A percentile compares a stretch with the other conserved stretches of the same genome.
phyloP scores from a whole-genome alignment of 2,113 vertebrate species.

The Callipepla californica region DNA sequence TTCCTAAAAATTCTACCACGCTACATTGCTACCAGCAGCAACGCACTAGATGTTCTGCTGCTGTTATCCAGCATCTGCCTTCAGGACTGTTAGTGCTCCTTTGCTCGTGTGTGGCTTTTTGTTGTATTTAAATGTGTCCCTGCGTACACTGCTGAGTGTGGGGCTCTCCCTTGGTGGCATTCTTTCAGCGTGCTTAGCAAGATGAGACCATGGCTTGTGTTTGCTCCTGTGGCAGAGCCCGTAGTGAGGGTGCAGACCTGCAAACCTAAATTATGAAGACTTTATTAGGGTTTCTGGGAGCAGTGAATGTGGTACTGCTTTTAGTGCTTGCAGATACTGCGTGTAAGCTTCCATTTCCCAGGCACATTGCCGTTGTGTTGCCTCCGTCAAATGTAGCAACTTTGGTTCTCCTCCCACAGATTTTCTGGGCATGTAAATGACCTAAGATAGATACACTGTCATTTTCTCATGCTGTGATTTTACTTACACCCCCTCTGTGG shows the following conservation, averaged over 20 bases:
- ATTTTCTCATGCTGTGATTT: constrained; percentile 71
- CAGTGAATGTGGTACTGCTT: background rate
- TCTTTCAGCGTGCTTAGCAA: background rate
- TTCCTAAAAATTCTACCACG: background rate
- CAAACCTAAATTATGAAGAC: background rate
- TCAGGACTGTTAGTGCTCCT: background rate
- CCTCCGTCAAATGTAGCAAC: constrained; percentile 22
- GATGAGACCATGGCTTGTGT: background rate
- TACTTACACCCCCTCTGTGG: constrained; percentile 48
- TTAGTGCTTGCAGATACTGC: background rate
- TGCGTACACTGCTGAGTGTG: accelerated
- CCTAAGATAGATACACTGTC: constrained; percentile 56
- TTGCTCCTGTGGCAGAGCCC: background rate
- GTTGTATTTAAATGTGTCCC: background rate
- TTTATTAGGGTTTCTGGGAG: background rate
- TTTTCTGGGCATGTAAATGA: constrained; percentile 65
- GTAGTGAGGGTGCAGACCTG: background rate
- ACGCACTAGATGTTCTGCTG: accelerated
- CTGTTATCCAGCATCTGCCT: background rate
- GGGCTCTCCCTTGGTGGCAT: background rate
- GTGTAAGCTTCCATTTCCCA: background rate
- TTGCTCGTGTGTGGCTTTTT: accelerated
- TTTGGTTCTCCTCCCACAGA: constrained; percentile 52
- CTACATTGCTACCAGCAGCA: background rate
- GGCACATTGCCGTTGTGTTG: background rate